Conservation (phyloP, 92 coral and sea anemone species). For the Zoanthus sociatus region DNA sequence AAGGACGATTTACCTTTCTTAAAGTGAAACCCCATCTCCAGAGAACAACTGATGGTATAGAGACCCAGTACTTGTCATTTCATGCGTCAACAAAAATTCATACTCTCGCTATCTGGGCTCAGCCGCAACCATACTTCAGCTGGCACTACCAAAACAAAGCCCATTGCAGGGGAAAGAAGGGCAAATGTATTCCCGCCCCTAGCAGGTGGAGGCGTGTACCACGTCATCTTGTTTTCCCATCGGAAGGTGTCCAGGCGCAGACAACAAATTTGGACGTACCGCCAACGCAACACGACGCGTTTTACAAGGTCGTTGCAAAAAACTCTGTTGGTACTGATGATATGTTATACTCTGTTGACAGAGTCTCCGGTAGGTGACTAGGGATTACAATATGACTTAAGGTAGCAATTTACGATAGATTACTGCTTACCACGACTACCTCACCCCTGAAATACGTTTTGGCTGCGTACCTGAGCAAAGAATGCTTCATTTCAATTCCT, state of each 20-base stretch:
- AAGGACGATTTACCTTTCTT: neutral
- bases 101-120: slow-evolving; percentile 74
- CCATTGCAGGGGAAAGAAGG: slow-evolving; percentile 51
- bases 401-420: no score
- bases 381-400: no score
- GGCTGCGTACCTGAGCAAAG: no score
- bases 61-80: slow-evolving; percentile 47
- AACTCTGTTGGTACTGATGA: slow-evolving; percentile 74
- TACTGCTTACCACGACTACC: no score
- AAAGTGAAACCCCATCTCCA: slow-evolving; percentile 68
- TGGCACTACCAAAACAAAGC: slow-evolving; percentile 79
- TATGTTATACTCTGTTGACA: slow-evolving; percentile 70
- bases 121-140: slow-evolving; percentile 75
- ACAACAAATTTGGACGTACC: slow-evolving; percentile 70
- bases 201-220: slow-evolving; percentile 75
- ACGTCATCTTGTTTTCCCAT: slow-evolving; percentile 63
- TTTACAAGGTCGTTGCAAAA: slow-evolving; percentile 77
- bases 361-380: slow-evolving; percentile 56
- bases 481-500: no score
- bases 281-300: slow-evolving; percentile 70
- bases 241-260: slow-evolving; percentile 56
- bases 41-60: slow-evolving; percentile 47
- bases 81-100: slow-evolving; percentile 64
- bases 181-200: slow-evolving; percentile 69
- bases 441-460: no score